Base-by-base conservation (phyloP, 2,888 invertebrate genomes). In the Eupsilia transversa region DNA sequence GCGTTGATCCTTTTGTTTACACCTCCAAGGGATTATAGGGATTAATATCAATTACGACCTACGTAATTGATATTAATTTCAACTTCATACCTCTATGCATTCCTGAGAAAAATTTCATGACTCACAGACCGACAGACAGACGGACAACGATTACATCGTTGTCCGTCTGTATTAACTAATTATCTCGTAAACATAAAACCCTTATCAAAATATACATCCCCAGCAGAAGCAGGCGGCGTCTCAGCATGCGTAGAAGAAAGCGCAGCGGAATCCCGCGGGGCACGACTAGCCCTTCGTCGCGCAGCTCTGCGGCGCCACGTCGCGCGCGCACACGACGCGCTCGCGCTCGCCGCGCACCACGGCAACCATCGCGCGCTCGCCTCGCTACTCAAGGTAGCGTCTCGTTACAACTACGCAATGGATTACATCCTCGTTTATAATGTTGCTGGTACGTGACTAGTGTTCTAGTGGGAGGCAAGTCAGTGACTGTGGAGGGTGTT, bases 291-390 rank as follows among this genome's bases (percentile, higher is more conserved):
- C 30, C 81, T 95, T 23, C 94, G 96, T 0, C 91, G 95, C 14
- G 96, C 95, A 0, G 95, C 96, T 14, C 82, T 96, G 68, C 90
- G 96, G 17, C 88, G 96, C n/a, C 95, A 95, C 54, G 94, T 96
- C 10, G 92, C 91, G 5, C 91, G 93, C 7, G 95, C 94, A 0
- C 92, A 93, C 71, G 87, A 92, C 0, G 86, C 93, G 17, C 84
- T 94, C 20, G 87, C 90, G 12, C 89, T 94, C 10, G 79, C 91
- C 27, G 87, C 86, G 30, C 89, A 90, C 63, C 91, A 92, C 73
- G 89, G 83, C 38, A 89, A 92, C 49, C 91, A 93, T 69, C 90
- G 89, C 73, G 89, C 91, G 5, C 86, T 96, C 7, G 93, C 93
- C 33, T 85, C 90, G 33, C 86, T 94, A 68, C 90, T 96, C 59